Percentiles rank a stretch among this genome's conserved stretches.
These are phyloP conservation scores for Hyla sarda DNA, from an alignment of 2,113 vertebrate species.

Conservation along the genomic window DNA sequence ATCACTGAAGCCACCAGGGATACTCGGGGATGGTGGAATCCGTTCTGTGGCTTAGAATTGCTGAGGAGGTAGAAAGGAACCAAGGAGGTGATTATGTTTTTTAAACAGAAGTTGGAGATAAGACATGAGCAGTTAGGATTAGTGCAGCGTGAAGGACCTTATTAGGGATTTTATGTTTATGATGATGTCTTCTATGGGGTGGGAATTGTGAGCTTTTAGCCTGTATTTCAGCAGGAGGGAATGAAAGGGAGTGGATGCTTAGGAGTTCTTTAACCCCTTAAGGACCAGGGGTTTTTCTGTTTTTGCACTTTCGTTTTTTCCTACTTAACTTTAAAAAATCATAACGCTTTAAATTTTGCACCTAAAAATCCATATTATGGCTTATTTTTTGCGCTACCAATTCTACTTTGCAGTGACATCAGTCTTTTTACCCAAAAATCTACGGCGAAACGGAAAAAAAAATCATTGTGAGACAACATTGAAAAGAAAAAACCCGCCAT, in stretches of 20 bases:
- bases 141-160: conserved; percentile 26
- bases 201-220: not conserved
- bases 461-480: too few relatives aligned
- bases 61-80: conserved; percentile 44
- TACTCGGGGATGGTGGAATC: not conserved
- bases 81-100: conserved; percentile 38
- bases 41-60: conserved; percentile 44
- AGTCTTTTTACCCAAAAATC: too few relatives aligned
- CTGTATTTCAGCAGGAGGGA: not conserved
- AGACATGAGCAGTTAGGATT: conserved; percentile 23
- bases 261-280: not conserved
- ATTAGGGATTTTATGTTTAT: conserved; percentile 18
- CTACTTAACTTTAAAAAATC: too few relatives aligned
- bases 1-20: conserved; percentile 53
- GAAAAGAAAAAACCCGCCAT: too few relatives aligned
- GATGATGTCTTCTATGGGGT: not conserved
- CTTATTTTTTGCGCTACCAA: too few relatives aligned
- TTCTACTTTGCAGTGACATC: too few relatives aligned
- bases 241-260: not conserved
- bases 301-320: too few relatives aligned
- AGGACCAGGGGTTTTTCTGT: too few relatives aligned
- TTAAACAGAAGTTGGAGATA: conserved; percentile 39
- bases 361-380: too few relatives aligned
- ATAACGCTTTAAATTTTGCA: too few relatives aligned
- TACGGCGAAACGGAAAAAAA: too few relatives aligned